phyloP scores from a whole-genome alignment of 1,140 invertebrate species.

The Steinernema feltiae region DNA sequence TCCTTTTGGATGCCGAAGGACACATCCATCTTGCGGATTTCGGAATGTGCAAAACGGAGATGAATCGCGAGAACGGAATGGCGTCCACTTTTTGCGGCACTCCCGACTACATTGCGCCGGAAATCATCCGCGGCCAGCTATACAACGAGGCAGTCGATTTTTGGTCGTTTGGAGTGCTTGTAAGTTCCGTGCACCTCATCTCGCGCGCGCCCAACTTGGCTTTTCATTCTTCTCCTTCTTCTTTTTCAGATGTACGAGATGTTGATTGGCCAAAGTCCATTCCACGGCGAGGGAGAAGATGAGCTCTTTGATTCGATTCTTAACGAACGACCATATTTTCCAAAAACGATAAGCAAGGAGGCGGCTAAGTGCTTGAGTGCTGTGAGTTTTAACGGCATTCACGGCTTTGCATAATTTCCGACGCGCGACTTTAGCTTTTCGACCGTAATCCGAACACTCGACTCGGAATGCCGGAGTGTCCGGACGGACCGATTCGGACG shows the following conservation, averaged over 20 bases:
- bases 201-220: background rate
- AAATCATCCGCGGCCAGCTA: conserved; percentile 85
- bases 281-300: conserved; percentile 98
- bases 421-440: conserved; percentile 84
- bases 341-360: conserved; percentile 90
- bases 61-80: conserved; percentile 58
- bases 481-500: conserved; percentile 75
- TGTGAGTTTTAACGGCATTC: conserved; percentile 57
- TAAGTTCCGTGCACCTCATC: conserved; percentile 57
- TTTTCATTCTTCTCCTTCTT: conserved; percentile 12
- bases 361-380: conserved; percentile 93
- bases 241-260: conserved; percentile 53
- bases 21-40: conserved; percentile 98
- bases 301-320: conserved; percentile 97
- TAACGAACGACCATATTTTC: conserved; percentile 95
- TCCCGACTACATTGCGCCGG: no score
- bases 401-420: conserved; percentile 41
- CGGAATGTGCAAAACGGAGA: conserved; percentile 74
- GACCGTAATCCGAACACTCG: conserved; percentile 91
- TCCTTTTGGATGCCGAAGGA: conserved; percentile 89
- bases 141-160: conserved; percentile 93
- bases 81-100: no score
- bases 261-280: conserved; percentile 78
- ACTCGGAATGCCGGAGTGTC: conserved; percentile 75
- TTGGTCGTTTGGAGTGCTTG: conserved; percentile 92